Evolutionary conservation across 2,113 vertebrate species (phyloP).

Genomic region (Xiphias gladius): DNA sequence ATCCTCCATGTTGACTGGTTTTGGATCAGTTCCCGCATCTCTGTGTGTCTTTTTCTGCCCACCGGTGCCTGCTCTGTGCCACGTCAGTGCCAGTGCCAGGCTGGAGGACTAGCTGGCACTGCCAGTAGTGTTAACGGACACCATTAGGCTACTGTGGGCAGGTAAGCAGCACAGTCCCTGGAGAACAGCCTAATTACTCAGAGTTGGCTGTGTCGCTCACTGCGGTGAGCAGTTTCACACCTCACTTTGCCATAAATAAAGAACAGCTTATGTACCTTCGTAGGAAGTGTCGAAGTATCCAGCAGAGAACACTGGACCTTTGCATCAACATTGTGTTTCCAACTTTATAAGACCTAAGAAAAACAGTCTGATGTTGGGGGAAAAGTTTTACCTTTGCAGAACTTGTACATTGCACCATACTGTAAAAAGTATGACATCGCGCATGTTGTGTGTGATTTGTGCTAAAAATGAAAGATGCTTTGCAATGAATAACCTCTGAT

Average conservation of each 20-base stretch:
- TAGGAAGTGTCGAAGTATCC: constrained; percentile 6
- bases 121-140: constrained; percentile 66
- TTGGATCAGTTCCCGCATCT: constrained; percentile 48
- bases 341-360: background rate
- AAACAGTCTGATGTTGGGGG: background rate
- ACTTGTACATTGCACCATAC: background rate
- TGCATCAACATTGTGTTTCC: background rate
- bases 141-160: constrained; percentile 59
- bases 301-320: background rate
- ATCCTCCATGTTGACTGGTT: constrained; percentile 34
- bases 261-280: constrained; percentile 40
- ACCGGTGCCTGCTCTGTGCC: constrained; percentile 32
- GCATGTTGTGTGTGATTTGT: constrained; percentile 9
- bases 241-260: constrained; percentile 48
- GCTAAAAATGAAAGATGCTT: constrained; percentile 3
- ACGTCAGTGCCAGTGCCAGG: constrained; percentile 36
- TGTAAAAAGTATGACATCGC: background rate
- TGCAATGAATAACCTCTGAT: constrained; percentile 9
- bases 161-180: constrained; percentile 50
- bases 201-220: constrained; percentile 27
- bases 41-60: constrained; percentile 29
- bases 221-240: constrained; percentile 37
- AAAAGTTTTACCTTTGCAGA: background rate
- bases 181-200: constrained; percentile 53
- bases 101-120: constrained; percentile 52